Evolutionary conservation across 2,888 invertebrate genomes (phyloP).

Genomic region (Ochropacha duplaris): DNA sequence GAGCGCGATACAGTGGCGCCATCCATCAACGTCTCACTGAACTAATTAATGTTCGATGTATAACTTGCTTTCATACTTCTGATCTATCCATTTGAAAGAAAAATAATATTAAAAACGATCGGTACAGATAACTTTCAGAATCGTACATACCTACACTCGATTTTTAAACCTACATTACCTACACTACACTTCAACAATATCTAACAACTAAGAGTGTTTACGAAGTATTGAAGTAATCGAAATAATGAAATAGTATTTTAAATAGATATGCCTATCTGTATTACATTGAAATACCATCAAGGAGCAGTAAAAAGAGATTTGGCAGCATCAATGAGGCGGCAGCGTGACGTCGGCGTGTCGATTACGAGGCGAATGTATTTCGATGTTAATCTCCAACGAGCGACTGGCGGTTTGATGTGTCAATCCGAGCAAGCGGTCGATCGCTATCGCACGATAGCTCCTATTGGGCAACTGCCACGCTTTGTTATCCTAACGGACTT

Average conservation of each 20-base stretch:
- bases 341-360: slow-evolving; percentile 69
- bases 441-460: slow-evolving; percentile 71
- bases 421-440: slow-evolving; percentile 68
- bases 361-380: slow-evolving; percentile 70
- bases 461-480: slow-evolving; percentile 77
- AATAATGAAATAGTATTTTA: background rate
- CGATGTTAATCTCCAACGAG: slow-evolving; percentile 69
- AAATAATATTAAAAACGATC: no score
- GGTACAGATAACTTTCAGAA: background rate
- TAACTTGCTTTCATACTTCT: background rate
- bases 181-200: background rate
- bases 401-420: slow-evolving; percentile 76
- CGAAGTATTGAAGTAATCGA: background rate
- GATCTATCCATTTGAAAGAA: background rate
- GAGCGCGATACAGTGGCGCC: slow-evolving; percentile 30
- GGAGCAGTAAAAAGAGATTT: slow-evolving; percentile 46
- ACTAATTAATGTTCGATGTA: slow-evolving; percentile 47
- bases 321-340: slow-evolving; percentile 56
- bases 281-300: slow-evolving; percentile 24
- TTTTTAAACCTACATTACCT: background rate
- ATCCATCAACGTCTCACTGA: slow-evolving; percentile 60
- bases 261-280: background rate
- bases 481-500: slow-evolving; percentile 78
- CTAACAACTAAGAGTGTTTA: background rate
- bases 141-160: background rate